phyloP scores from a whole-genome alignment of 2,113 vertebrate species.

The Chaetops frenatus region DNA sequence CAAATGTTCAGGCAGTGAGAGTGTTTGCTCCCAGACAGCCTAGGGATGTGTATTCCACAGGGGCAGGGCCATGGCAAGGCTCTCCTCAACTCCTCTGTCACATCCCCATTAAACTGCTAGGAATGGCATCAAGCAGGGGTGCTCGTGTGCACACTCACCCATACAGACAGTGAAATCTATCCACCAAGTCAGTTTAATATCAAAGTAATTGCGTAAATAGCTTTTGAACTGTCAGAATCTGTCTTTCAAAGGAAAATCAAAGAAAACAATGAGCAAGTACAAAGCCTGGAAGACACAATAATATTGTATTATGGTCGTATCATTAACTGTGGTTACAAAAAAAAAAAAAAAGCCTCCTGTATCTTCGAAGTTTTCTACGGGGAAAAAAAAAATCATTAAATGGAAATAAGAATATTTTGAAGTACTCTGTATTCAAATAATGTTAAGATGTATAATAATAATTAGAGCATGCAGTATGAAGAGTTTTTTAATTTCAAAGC shows the following conservation, averaged over 20 bases:
- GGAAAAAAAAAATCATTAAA: neutral
- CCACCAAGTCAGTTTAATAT: conserved; percentile 8
- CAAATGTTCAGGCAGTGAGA: neutral
- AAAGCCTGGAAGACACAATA: conserved; percentile 29
- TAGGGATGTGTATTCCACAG: neutral
- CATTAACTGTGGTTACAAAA: neutral
- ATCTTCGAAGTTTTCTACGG: neutral
- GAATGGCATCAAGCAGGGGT: neutral
- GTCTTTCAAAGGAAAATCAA: conserved; percentile 52
- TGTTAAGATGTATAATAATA: neutral
- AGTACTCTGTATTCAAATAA: neutral
- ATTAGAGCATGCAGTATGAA: neutral
- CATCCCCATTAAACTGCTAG: neutral
- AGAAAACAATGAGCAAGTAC: conserved; percentile 7
- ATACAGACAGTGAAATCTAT: neutral
- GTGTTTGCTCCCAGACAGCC: neutral
- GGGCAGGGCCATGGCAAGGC: neutral
- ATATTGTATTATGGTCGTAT: conserved; percentile 1
- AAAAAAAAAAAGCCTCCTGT: neutral
- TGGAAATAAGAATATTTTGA: conserved; percentile 17
- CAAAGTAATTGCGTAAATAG: conserved; percentile 15
- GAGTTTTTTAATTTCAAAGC: conserved; percentile 19
- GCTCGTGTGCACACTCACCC: neutral
- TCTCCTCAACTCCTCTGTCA: neutral
- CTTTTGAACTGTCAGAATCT: conserved; percentile 54